These are phyloP conservation scores for Calonectris borealis DNA, from an alignment of 2,113 vertebrate species.

Conservation along the genomic window DNA sequence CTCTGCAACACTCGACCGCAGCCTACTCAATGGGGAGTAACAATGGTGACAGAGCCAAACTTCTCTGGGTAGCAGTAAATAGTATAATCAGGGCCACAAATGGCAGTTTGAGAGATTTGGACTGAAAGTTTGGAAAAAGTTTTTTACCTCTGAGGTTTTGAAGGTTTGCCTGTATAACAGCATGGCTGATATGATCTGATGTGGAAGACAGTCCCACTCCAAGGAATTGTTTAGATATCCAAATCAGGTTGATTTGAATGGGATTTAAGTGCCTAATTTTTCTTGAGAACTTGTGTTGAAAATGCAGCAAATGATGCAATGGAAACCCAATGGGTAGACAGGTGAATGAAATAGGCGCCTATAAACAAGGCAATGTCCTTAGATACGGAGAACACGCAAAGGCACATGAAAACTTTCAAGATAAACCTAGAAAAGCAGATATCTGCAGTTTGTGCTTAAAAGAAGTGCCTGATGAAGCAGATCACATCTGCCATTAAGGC, in stretches of 20 bases:
- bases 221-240: not conserved
- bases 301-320: not conserved
- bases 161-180: not conserved
- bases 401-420: not conserved
- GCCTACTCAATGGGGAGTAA: not conserved
- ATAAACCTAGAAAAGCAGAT: not conserved
- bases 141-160: not conserved
- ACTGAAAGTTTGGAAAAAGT: not conserved
- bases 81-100: not conserved
- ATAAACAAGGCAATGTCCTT: not conserved
- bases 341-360: not conserved
- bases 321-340: not conserved
- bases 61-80: not conserved
- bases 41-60: not conserved
- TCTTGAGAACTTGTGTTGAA: not conserved
- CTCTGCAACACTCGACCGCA: fast-evolving
- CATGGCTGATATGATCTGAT: not conserved
- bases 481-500: not conserved
- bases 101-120: not conserved
- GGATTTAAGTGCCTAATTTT: not conserved
- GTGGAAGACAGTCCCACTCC: not conserved
- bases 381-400: not conserved
- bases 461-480: not conserved
- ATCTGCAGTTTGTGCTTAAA: not conserved
- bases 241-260: not conserved